These are phyloP conservation scores for Branchipolynoe longqiensis DNA, from an alignment of 2,888 invertebrate species.

Conservation along the genomic window DNA sequence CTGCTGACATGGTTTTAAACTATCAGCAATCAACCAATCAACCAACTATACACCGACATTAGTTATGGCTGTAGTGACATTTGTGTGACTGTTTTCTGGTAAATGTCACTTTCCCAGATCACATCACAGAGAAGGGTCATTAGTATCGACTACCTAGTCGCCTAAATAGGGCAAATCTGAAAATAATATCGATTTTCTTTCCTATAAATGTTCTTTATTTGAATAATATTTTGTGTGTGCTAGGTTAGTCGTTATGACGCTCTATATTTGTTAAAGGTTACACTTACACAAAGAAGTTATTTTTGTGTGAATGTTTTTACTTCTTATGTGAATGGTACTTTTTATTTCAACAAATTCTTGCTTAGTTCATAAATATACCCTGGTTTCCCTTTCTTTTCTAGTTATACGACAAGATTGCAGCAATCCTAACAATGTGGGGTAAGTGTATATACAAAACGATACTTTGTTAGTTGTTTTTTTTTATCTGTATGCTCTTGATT, in stretches of 20 bases:
- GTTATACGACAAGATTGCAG: conserved; percentile 79
- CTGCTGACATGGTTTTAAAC: no score
- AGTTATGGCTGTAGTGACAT: no score
- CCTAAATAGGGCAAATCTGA: neutral
- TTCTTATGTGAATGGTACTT: neutral
- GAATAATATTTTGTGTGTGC: neutral
- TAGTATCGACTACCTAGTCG: neutral
- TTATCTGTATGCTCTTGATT: neutral
- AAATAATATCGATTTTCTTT: neutral
- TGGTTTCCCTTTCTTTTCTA: conserved; percentile 66
- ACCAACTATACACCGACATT: no score
- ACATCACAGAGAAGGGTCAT: neutral
- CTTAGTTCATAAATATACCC: neutral
- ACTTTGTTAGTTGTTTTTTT: neutral
- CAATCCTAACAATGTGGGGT: conserved; percentile 82
- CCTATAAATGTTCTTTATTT: neutral
- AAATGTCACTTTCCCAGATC: no score
- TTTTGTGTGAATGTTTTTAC: neutral
- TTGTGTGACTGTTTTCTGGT: no score
- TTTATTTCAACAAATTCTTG: neutral
- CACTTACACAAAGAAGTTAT: neutral
- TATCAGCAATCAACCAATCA: no score
- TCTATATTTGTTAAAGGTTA: no score
- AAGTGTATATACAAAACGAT: conserved; percentile 68
- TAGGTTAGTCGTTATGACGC: no score